A percentile compares a stretch with the other conserved stretches of the same genome.
phyloP scores from a whole-genome alignment of 1,140 invertebrate species.

The Drosophila insularis region DNA sequence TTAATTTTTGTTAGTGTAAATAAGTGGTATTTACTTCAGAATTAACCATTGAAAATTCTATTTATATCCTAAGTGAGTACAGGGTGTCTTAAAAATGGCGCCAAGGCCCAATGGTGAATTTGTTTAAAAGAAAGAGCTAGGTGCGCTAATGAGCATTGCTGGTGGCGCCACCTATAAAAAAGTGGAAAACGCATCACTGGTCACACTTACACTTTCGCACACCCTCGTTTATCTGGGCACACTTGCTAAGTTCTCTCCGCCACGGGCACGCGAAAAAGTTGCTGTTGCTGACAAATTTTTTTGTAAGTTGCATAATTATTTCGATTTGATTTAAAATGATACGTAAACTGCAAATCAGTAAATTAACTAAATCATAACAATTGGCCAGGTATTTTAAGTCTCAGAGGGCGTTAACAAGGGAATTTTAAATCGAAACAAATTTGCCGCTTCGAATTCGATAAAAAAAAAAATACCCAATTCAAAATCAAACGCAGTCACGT shows the following conservation, averaged over 20 bases:
- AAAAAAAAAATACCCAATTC: not conserved
- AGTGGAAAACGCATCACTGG: not conserved
- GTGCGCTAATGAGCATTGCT: not conserved
- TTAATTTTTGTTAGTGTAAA: too few species aligned
- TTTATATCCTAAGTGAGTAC: not conserved
- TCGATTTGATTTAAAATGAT: not conserved
- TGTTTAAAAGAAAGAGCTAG: too few species aligned
- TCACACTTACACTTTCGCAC: not conserved
- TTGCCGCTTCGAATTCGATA: not conserved
- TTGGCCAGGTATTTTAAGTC: not conserved
- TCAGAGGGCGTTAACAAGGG: not conserved
- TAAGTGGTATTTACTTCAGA: too few species aligned
- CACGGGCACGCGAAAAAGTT: slow-evolving; percentile 10
- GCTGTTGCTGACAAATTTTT: slow-evolving; percentile 6
- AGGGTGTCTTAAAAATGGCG: not conserved
- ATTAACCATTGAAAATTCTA: too few species aligned
- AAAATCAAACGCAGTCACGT: not conserved
- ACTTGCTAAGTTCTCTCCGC: slow-evolving; percentile 9
- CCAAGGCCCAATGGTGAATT: too few species aligned
- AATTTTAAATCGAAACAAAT: not conserved
- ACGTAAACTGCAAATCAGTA: not conserved
- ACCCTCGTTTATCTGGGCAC: not conserved
- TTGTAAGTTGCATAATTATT: slow-evolving; percentile 8
- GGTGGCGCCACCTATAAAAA: not conserved
- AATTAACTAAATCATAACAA: not conserved